Evolutionary conservation across 2,797 vertebrate genomes (phyloP).

Genomic region (Arctocebus calabarensis): DNA sequence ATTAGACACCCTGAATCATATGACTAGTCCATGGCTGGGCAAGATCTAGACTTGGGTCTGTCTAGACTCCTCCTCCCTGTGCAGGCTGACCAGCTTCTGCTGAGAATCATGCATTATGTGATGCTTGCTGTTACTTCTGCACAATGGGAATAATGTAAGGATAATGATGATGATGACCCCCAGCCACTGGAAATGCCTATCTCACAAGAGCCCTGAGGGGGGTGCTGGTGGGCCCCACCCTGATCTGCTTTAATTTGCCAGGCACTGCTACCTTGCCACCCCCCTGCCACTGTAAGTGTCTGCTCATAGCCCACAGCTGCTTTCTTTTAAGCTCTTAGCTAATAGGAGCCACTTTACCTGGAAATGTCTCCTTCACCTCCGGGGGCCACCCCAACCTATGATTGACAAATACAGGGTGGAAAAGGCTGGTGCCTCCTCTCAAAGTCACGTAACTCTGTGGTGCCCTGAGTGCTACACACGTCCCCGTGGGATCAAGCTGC

Average conservation of each 20-base stretch:
- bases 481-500: neutral
- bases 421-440: neutral
- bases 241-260: neutral
- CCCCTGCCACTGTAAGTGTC: neutral
- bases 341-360: neutral
- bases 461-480: neutral
- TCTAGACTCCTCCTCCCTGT: neutral
- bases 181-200: neutral
- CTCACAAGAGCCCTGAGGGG: neutral
- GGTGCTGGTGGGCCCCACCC: neutral
- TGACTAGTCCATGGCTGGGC: neutral
- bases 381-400: neutral
- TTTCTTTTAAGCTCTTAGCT: neutral
- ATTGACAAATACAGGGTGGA: neutral
- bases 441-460: neutral
- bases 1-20: neutral
- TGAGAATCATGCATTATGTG: neutral
- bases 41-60: neutral
- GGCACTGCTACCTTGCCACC: no score
- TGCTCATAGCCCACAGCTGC: neutral
- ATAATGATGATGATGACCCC: neutral
- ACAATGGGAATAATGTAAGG: neutral
- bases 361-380: neutral
- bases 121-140: neutral
- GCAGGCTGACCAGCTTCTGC: neutral